A percentile compares a stretch with the other conserved stretches of the same genome.
phyloP scores from a whole-genome alignment of 1,140 invertebrate species.

The Drosophila kohkoa region DNA sequence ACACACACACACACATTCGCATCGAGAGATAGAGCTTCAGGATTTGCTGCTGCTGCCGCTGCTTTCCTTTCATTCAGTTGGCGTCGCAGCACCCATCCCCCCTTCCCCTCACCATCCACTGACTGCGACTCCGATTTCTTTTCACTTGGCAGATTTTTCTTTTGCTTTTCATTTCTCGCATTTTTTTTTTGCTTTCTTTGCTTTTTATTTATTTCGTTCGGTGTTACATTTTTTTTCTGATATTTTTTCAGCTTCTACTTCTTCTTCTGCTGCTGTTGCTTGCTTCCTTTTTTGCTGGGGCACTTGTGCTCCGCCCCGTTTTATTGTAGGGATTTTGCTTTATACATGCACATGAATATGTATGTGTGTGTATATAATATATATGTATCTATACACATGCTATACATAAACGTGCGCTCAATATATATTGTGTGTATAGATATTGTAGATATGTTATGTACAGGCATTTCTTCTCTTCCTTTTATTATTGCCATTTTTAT shows the following conservation, averaged over 20 bases:
- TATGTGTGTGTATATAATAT: constrained; percentile 18
- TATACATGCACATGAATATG: constrained; percentile 43
- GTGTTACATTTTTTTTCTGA: constrained; percentile 37
- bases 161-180: constrained; percentile 71
- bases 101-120: neutral
- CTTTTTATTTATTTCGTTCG: constrained; percentile 43
- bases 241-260: constrained; percentile 33
- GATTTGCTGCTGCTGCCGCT: constrained; percentile 61
- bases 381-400: constrained; percentile 43
- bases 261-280: constrained; percentile 14
- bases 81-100: constrained; percentile 4
- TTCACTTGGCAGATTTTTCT: constrained; percentile 82
- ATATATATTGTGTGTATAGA: constrained; percentile 50
- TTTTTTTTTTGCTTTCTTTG: constrained; percentile 45
- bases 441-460: constrained; percentile 42
- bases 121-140: constrained; percentile 74
- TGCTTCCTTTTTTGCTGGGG: constrained; percentile 50
- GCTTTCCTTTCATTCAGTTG: constrained; percentile 43
- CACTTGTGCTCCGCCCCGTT: constrained; percentile 80
- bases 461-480: constrained; percentile 46
- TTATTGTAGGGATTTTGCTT: constrained; percentile 78
- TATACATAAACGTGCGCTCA: constrained; percentile 49
- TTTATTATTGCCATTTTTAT: constrained; percentile 20
- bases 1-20: constrained; percentile 34
- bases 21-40: constrained; percentile 69